These are phyloP conservation scores for Dasypus novemcinctus DNA, from an alignment of 2,113 vertebrate genomes.

Conservation along the genomic window DNA sequence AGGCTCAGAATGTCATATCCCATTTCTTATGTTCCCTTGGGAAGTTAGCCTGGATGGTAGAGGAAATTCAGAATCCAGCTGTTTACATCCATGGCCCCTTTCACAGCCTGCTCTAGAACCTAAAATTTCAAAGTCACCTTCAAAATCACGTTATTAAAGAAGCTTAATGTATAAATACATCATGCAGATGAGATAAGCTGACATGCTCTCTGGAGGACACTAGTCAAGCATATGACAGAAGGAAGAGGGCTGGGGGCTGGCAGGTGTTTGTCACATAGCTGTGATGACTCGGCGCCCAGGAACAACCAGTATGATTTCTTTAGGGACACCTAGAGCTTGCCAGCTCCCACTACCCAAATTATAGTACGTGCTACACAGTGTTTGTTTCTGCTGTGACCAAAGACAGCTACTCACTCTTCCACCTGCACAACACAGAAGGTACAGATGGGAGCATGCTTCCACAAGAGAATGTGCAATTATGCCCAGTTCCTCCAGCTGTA, in stretches of 20 bases:
- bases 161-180: background rate
- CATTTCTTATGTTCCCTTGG: background rate
- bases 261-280: background rate
- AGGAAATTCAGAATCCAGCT: background rate
- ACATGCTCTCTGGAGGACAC: background rate
- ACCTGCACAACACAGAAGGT: background rate
- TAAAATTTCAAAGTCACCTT: background rate
- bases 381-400: background rate
- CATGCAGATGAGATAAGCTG: conserved; percentile 1
- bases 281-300: background rate
- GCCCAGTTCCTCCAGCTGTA: background rate
- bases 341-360: background rate
- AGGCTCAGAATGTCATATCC: background rate
- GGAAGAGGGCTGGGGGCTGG: background rate
- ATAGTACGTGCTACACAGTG: conserved; percentile 19
- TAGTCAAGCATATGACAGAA: background rate
- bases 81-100: background rate
- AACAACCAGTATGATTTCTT: conserved; percentile 4
- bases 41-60: background rate
- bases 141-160: background rate
- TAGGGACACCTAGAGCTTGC: conserved; percentile 14
- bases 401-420: background rate
- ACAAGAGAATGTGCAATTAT: conserved; percentile 23
- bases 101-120: conserved; percentile 1
- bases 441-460: conserved; percentile 55